A percentile compares a stretch with the other conserved stretches of the same genome.
Conservation (phyloP, 23 tunicate genomes). For the Ciona savignyi region DNA sequence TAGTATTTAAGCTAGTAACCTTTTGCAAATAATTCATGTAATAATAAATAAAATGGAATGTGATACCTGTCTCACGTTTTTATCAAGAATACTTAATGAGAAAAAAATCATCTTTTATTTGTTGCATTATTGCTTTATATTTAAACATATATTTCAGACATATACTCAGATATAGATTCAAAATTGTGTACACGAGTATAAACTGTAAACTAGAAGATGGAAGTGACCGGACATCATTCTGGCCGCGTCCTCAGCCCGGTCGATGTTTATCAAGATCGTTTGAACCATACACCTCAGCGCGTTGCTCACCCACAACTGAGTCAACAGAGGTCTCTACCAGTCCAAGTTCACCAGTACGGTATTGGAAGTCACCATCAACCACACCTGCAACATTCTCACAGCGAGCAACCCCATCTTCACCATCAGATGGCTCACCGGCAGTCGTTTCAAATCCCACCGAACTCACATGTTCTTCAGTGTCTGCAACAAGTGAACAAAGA, state of each 20-base stretch:
- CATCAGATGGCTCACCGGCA: slow-evolving; percentile 21
- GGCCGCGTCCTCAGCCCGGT: slow-evolving; percentile 31
- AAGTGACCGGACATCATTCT: slow-evolving; percentile 18
- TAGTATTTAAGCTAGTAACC: no score
- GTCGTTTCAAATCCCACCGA: slow-evolving; percentile 1
- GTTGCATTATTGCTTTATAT: no score
- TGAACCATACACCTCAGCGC: slow-evolving; percentile 16
- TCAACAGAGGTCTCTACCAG: slow-evolving; percentile 49
- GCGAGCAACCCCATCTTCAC: slow-evolving; percentile 14
- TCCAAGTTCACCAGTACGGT: slow-evolving; percentile 15
- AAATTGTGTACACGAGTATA: no score
- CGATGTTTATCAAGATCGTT: slow-evolving; percentile 24
- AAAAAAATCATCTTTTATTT: no score
- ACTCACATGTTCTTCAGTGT: slow-evolving; percentile 3
- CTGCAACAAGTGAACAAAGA: background rate
- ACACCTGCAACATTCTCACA: slow-evolving; percentile 26
- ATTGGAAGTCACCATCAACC: slow-evolving; percentile 28
- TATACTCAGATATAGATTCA: no score
- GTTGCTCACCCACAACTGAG: slow-evolving; percentile 25
- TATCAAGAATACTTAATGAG: no score
- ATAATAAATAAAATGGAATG: no score
- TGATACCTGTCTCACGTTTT: no score
- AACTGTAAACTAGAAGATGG: no score
- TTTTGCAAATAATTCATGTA: no score
- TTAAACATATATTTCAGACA: no score